These are phyloP conservation scores for Nothoprocta perdicaria DNA, from an alignment of 2,113 vertebrate species.

Conservation along the genomic window DNA sequence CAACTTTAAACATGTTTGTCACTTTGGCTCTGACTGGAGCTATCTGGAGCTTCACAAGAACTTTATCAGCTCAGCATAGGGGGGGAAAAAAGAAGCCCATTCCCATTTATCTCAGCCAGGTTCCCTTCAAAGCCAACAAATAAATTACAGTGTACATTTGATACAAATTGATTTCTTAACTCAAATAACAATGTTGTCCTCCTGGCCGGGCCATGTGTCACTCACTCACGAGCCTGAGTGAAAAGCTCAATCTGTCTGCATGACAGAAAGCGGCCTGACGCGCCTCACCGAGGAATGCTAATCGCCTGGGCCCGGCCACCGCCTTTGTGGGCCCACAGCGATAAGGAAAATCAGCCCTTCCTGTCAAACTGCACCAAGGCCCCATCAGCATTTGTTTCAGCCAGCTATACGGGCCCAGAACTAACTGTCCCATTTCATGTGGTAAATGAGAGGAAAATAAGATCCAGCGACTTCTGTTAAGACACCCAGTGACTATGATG, in stretches of 20 bases:
- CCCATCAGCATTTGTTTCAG: slow-evolving; percentile 85
- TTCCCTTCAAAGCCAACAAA: slow-evolving; percentile 99
- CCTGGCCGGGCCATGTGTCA: slow-evolving; percentile 98
- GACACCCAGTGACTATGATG: slow-evolving; percentile 80
- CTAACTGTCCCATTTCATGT: slow-evolving; percentile 84
- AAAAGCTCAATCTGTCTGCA: slow-evolving; percentile 98
- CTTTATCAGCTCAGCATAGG: slow-evolving; percentile 92
- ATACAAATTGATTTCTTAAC: slow-evolving; percentile 99
- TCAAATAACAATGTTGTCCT: slow-evolving; percentile 99
- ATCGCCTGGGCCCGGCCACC: slow-evolving; percentile 89
- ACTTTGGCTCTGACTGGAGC: slow-evolving; percentile 95
- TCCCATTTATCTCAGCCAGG: slow-evolving; percentile 98
- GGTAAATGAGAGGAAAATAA: slow-evolving; percentile 81
- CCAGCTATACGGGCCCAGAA: slow-evolving; percentile 81
- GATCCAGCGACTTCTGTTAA: slow-evolving; percentile 77
- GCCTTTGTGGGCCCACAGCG: slow-evolving; percentile 95
- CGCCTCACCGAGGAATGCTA: slow-evolving; percentile 93
- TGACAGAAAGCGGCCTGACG: slow-evolving; percentile 95
- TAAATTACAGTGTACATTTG: slow-evolving; percentile 99
- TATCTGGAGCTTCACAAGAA: slow-evolving; percentile 98
- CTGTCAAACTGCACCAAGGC: slow-evolving; percentile 83
- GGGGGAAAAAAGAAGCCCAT: slow-evolving; percentile 84
- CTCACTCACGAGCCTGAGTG: slow-evolving; percentile 94
- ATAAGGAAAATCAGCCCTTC: slow-evolving; percentile 95
- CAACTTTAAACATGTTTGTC: slow-evolving; percentile 99